Conservation (phyloP, 2,113 vertebrate genomes). For the Ailurus styani region DNA sequence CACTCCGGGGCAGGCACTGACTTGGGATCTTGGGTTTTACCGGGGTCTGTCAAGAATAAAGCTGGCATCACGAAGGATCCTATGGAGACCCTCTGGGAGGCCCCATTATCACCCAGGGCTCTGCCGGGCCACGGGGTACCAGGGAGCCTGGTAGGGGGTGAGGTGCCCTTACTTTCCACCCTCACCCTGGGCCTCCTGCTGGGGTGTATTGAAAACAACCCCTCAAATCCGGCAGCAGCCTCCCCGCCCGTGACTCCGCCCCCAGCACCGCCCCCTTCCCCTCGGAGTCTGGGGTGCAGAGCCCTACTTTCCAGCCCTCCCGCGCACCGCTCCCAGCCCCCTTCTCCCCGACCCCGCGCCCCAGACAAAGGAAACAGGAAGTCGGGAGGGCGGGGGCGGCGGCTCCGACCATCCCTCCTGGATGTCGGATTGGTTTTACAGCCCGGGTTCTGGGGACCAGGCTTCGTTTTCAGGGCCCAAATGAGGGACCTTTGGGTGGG, state of each 20-base stretch:
- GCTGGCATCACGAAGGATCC: not conserved
- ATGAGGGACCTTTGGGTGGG: not conserved
- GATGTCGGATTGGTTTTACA: not conserved
- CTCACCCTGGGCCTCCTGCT: not conserved
- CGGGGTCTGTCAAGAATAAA: not conserved
- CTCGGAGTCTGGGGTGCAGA: not conserved
- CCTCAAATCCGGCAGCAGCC: slow-evolving; percentile 19
- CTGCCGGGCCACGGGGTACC: not conserved
- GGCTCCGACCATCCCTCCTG: not conserved
- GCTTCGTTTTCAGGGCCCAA: not conserved
- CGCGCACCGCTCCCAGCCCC: not conserved
- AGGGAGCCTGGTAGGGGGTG: not conserved
- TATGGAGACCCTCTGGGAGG: not conserved
- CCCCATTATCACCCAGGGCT: not conserved
- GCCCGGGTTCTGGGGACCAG: not conserved
- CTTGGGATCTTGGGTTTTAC: not conserved
- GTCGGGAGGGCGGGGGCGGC: not conserved
- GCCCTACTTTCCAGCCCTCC: not conserved
- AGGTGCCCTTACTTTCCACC: not conserved
- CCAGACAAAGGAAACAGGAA: slow-evolving; percentile 38
- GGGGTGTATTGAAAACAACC: not conserved
- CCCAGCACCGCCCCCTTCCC: not conserved
- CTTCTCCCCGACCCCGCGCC: not conserved
- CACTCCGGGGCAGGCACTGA: not conserved
- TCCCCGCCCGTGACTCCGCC: not conserved